Percentiles rank a stretch among this genome's conserved stretches.
Conservation (phyloP, 2,797 vertebrate genomes). For the Steatocranus sp. region DNA sequence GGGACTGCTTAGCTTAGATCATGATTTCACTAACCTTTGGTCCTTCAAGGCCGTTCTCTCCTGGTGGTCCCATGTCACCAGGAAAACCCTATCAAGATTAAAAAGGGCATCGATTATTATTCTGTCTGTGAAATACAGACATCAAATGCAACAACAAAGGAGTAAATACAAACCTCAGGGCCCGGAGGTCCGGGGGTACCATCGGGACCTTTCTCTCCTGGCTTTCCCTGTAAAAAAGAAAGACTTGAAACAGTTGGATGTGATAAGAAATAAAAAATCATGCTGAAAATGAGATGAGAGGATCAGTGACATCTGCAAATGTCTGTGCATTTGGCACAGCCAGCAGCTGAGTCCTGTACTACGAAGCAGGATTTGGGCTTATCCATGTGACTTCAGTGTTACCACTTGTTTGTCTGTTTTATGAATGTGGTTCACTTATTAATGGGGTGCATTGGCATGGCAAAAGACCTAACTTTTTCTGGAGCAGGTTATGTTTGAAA, state of each 20-base stretch:
- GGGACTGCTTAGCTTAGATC: background rate
- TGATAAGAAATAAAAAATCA: background rate
- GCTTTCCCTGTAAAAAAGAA: conserved; percentile 77
- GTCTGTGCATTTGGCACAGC: background rate
- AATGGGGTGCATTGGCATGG: background rate
- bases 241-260: background rate
- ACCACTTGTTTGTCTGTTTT: background rate
- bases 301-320: background rate
- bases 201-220: conserved; percentile 86
- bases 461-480: background rate
- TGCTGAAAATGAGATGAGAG: background rate
- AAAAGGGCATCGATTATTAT: background rate
- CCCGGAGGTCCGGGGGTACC: conserved; percentile 88
- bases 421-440: background rate
- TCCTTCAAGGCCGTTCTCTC: conserved; percentile 93
- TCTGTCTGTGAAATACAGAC: background rate
- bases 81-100: conserved; percentile 86
- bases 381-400: background rate
- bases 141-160: background rate
- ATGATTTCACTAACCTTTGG: conserved; percentile 81
- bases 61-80: conserved; percentile 95
- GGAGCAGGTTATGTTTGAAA: background rate
- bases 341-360: background rate
- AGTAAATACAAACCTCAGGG: conserved; percentile 81
- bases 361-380: background rate